Base-by-base conservation (phyloP, 2,888 invertebrate species). In the Rutpela maculata region DNA sequence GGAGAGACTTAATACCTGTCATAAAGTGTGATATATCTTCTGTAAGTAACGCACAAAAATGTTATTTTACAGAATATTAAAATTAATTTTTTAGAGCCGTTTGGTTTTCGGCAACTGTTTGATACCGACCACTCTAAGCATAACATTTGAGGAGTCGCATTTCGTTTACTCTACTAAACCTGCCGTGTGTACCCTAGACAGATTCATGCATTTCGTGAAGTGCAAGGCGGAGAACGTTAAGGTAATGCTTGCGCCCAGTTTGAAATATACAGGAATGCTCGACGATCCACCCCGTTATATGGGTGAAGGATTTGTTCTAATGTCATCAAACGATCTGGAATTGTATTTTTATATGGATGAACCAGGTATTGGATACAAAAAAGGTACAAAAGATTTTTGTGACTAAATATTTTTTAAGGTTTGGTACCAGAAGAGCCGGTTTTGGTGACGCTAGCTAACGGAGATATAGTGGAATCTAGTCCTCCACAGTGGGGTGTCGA, bases 271-370 rank as follows among this genome's bases (percentile, higher is more conserved):
- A 3, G 88, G 97, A 7, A 94, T 96, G 92, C 94, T 96, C 6
- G 98, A 98, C 90, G 98, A 98, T 85, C 98, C 99, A 0, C 99
- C 99, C 0, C 91, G 97, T 67, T 98, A 96, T 86, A 99, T 99
- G 99, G 99, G 99, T 5, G 98, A 98, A 90, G 99, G 99, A 0
- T 99, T 99, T 90, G 98, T 98, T 0, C 94, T 99, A 11, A 94
- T 99, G 92, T 98, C 98, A 88, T 97, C 98, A 2, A 98, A 98
- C 88, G 95, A 96, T 87, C 94, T 99, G 85, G 97, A 98, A 88
- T 92, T 99, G 26, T 98, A 98, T 89, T 98, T 98, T 90, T 98
- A 98, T 87, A 97, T 98, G 96, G 99, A 99, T 90, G 98, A 99
- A 89, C 95, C 98, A 70, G 98, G 98, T 91, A 78, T 74, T 62